Percentiles rank a stretch among this genome's conserved stretches.
phyloP scores from a whole-genome alignment of 2,888 invertebrate genomes.

The Timandra comae region DNA sequence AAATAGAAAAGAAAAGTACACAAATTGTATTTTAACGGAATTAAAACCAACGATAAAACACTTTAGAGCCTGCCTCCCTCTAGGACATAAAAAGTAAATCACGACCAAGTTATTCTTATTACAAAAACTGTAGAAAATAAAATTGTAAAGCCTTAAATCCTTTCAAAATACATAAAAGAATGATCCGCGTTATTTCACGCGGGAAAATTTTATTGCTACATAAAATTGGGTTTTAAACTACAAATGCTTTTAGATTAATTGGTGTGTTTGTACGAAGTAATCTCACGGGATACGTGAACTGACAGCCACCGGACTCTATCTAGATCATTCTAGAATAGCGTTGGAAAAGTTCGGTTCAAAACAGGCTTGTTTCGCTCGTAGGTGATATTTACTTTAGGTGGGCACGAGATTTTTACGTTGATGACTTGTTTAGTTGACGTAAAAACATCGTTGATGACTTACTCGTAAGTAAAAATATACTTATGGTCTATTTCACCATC shows the following conservation, averaged over 20 bases:
- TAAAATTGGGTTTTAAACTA: constrained; percentile 13
- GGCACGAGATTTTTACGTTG: no score
- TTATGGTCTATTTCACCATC: no score
- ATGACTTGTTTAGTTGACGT: neutral
- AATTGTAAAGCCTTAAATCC: neutral
- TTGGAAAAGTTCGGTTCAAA: neutral
- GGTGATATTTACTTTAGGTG: neutral
- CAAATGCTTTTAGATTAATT: constrained; percentile 26
- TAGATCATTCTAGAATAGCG: neutral
- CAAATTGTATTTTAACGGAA: no score
- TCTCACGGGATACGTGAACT: constrained; percentile 5
- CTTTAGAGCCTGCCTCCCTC: no score
- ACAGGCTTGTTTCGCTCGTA: neutral
- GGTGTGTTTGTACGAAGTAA: constrained; percentile 2
- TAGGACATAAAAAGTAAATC: neutral
- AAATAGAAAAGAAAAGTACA: no score
- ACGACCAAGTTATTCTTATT: neutral
- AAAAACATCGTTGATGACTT: neutral
- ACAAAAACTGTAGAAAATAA: constrained; percentile 8
- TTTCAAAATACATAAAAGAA: no score
- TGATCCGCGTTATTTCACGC: no score
- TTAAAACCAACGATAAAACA: no score
- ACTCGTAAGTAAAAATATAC: no score
- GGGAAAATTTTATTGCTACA: no score
- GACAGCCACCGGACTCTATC: constrained; percentile 1